Evolutionary conservation across 2,113 vertebrate genomes (phyloP).

Genomic region (Talpa occidentalis): DNA sequence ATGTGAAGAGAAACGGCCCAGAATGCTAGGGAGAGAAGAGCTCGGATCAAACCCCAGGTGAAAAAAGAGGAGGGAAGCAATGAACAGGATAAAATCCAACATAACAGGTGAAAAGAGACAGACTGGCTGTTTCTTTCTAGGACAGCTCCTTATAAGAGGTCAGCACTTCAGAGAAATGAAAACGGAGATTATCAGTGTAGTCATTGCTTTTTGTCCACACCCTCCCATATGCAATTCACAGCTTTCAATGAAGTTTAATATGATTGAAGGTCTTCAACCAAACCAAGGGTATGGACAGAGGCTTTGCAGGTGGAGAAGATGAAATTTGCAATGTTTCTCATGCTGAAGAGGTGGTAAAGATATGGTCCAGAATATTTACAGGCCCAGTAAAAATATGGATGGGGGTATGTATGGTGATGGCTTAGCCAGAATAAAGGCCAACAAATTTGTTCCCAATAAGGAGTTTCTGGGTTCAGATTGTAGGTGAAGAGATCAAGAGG

Average conservation of each 20-base stretch:
- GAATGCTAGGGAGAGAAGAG: constrained; percentile 96
- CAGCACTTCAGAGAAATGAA: constrained; percentile 97
- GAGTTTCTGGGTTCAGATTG: constrained; percentile 96
- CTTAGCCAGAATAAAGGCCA: constrained; percentile 92
- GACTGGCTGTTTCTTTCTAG: too few species aligned
- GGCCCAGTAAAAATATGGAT: constrained; percentile 95
- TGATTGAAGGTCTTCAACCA: constrained; percentile 97
- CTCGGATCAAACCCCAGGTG: constrained; percentile 97
- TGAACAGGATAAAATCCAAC: too few species aligned
- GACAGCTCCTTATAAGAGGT: constrained; percentile 84
- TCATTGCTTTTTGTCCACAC: constrained; percentile 94
- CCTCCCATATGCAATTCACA: constrained; percentile 88
- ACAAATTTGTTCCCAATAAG: constrained; percentile 96
- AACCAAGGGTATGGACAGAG: constrained; percentile 99
- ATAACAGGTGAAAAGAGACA: too few species aligned
- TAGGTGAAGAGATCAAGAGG: constrained; percentile 91
- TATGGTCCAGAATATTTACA: constrained; percentile 96
- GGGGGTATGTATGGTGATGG: constrained; percentile 95
- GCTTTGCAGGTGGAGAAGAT: constrained; percentile 96
- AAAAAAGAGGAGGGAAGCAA: constrained; percentile 88
- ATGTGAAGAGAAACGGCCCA: constrained; percentile 96
- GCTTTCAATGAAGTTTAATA: constrained; percentile 94
- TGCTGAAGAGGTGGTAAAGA: constrained; percentile 93
- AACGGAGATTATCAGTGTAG: constrained; percentile 97
- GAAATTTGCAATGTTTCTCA: constrained; percentile 97